Base-by-base conservation (phyloP, 2,113 vertebrate species). In the Ophthalmolycus amberensis region DNA sequence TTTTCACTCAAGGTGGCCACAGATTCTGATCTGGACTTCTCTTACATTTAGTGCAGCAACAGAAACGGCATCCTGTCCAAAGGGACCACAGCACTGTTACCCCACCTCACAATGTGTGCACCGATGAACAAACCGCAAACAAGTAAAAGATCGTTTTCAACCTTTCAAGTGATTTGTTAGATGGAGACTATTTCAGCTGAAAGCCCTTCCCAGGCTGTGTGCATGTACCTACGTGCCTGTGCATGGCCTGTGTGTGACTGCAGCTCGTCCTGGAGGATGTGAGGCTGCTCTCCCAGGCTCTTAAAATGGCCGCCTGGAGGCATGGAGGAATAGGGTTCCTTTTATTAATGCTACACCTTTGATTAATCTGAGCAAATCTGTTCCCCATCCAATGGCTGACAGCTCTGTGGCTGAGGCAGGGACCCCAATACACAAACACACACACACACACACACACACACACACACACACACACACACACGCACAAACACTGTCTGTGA, bases 301-400 rank as follows among this genome's bases (percentile, higher is more conserved):
- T 88, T 91, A 84, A 91, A 91, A 90, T 89, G 85, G 80, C 70
- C 18, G 65, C 75, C 89, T 83, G 71, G 68, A 88, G 87, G 77
- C 89, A 89, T 52, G 56, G 70, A 85, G 84, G 82, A 90, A 89
- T 58, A 82, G 79, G 76, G 88, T 80, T 90, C 82, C 71, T 82
- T 85, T 93, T 92, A 95, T 94, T 94, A 94, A 94, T 71, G 81
- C 87, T 90, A 85, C 88, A 92, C 91, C 91, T 94, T 93, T 94
- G 93, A 95, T 95, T 96, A 94, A 95, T 95, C 93, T 94, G 85
- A 87, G 91, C 84, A 93, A 93, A 94, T 94, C 94, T 95, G 94
- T 90, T 94, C 93, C 91, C 88, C 90, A 92, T 95, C 93, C 89
- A 85, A 50, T 83, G 80, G 81, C 79, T 91, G 92, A 94, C 95